Evolutionary conservation across 2,888 invertebrate genomes (phyloP), one percentile per base, ranked within the genome.

Genomic region (Nomada goodeniana): DNA sequence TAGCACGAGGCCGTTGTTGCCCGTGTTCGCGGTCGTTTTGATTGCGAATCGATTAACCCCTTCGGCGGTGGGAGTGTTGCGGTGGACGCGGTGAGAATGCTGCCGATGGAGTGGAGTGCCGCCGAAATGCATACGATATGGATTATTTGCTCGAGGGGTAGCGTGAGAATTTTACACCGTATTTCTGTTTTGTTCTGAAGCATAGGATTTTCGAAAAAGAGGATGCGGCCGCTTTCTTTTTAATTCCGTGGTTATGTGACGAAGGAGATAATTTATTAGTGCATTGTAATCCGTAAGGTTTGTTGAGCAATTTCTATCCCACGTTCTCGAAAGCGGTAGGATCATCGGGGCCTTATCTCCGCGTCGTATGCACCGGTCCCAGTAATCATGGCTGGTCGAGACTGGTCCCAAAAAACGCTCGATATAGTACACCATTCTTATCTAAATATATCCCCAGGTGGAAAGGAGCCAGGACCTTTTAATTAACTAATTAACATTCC

Each of bases 401-500:
- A 29, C 44, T 55, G 36, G 71, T 23, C 67, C 68, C 67, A 73
- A 85, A 87, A 87, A 80, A 70, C 73, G 60, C 29, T 64, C 68
- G 82, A 80, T 85, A 76, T 68, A 73, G 74, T 60, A 78, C 80
- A 80, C 70, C 18, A 59, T 63, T 44, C 82, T 87, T 87, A 87
- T 87, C 87, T 87, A 87, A 87, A 87, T 87, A 87, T 87, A 87
- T 87, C 87, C 82, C 61, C 57, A 76, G 79, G 81, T 85, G 82
- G 76, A 87, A 87, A 82, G 80, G 79, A 50, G 60, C 84, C 76
- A 80, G 76, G 84, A 87, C 82, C 84, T 87, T 87, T 87, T 87
- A 87, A 87, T 87, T 87, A 87, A 87, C 87, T 81, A 87, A 87
- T 87, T 87, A 87, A 87, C 85, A 87, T 87, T 87, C 82, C 76